These are phyloP conservation scores for Vollenhovia emeryi DNA, from an alignment of 1,140 invertebrate genomes.

Conservation along the genomic window DNA sequence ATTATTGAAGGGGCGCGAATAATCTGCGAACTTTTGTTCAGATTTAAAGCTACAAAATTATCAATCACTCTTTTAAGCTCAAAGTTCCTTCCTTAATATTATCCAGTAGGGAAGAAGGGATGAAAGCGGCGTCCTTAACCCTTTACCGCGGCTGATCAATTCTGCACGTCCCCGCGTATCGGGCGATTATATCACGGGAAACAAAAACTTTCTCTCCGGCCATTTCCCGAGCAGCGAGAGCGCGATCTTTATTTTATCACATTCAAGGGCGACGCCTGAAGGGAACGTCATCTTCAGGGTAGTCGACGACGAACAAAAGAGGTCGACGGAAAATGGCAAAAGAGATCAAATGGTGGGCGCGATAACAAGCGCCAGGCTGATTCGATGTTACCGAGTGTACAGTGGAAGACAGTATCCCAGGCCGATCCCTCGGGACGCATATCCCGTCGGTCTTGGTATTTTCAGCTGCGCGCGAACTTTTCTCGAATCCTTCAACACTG, in stretches of 20 bases:
- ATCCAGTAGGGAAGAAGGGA: background rate
- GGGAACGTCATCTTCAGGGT: constrained; percentile 33
- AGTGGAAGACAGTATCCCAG: constrained; percentile 2
- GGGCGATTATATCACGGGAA: constrained; percentile 13
- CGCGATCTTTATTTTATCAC: constrained; percentile 25
- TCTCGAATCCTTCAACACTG: constrained; percentile 52
- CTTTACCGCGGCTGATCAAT: constrained; percentile 11
- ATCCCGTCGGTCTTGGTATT: constrained; percentile 53
- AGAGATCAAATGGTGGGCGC: constrained; percentile 60
- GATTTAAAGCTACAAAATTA: background rate
- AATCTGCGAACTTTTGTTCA: background rate
- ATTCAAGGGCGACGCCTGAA: background rate
- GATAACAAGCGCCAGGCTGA: constrained; percentile 68
- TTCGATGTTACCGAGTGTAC: constrained; percentile 61
- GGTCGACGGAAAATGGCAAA: constrained; percentile 54
- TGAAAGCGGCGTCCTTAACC: background rate
- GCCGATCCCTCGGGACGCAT: constrained; percentile 50
- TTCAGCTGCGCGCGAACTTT: constrained; percentile 57
- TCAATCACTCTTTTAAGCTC: background rate
- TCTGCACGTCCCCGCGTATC: background rate
- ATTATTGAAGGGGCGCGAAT: background rate
- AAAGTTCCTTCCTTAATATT: background rate
- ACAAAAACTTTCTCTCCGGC: background rate
- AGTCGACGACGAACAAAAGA: constrained; percentile 42
- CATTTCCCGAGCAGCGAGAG: background rate